Evolutionary conservation across 2,888 invertebrate genomes (phyloP), one percentile per base, ranked within the genome.

Genomic region (Idaea straminata): DNA sequence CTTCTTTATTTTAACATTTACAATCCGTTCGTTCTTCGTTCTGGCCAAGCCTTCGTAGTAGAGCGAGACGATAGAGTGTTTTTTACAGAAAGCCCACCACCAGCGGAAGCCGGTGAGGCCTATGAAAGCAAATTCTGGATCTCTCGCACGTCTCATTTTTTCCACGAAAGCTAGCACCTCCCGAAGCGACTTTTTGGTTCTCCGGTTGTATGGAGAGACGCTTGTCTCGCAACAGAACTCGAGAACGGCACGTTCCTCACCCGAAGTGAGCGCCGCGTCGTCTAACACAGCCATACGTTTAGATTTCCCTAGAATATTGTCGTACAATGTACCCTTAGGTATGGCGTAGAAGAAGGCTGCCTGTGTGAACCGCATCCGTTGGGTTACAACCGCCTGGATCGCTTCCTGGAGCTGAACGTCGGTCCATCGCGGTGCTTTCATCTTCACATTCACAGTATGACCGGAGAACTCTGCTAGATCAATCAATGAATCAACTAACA

Each of bases 61-160:
- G 1, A 89, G 66, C 0, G 96, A 96, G 1, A 95, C 95, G 70
- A 96, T 95, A 65, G 95, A 95, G 87, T 96, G 95, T 79, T 96
- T 96, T 86, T 96, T 96, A 87, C 96, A 96, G 78, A 96, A 96
- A 0, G 96, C 96, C 96, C 96, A 96, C 96, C 96, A 96, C 96
- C 96, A 96, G 15, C 96, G 88, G 77, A 95, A 96, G 0, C 96
- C 96, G 34, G 95, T 94, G n/a, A 95, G 89, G n/a, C 95, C 95
- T 65, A 94, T 93, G 77, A 96, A 96, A 69, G 93, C 86, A 80
- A 96, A 96, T 70, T 91, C 93, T 3, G 96, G 95, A 67, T 95
- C 95, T 69, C 95, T 89, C 57, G 64, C 74, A 59, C 79, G 89
- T 74, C 94, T 89, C 66, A 96, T 81, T 74, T 94, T 94, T 78